Evolutionary conservation across 2,888 invertebrate species (phyloP).

Genomic region (Macaria liturata): DNA sequence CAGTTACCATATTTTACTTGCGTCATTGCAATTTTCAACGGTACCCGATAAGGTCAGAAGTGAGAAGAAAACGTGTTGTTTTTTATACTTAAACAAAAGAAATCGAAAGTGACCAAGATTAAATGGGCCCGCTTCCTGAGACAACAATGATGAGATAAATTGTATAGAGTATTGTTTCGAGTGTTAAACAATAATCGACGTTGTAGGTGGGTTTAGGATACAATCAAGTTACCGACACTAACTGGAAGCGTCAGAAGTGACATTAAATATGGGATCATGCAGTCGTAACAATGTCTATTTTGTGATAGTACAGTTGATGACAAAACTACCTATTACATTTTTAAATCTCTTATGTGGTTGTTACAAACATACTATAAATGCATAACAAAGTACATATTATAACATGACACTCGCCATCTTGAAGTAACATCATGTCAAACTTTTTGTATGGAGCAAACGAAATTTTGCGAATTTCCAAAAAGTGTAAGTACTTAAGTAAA

Average conservation of each 20-base stretch:
- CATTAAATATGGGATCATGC: conserved; percentile 47
- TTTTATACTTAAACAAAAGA: conserved; percentile 30
- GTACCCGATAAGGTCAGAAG: conserved; percentile 34
- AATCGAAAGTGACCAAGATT: conserved; percentile 30
- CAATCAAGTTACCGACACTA: conserved; percentile 33
- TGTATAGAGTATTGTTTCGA: conserved; percentile 24
- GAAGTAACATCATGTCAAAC: too few relatives aligned
- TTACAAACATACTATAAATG: too few relatives aligned
- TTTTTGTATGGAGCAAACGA: too few relatives aligned
- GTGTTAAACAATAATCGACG: conserved; percentile 5
- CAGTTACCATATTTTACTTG: conserved; percentile 30
- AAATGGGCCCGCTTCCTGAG: conserved; percentile 19
- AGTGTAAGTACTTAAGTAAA: too few relatives aligned
- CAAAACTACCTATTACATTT: conserved; percentile 26
- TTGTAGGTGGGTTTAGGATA: background rate
- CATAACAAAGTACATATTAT: too few relatives aligned
- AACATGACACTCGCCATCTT: too few relatives aligned
- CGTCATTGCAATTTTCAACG: conserved; percentile 30
- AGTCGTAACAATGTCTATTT: conserved; percentile 38
- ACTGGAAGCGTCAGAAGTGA: conserved; percentile 54
- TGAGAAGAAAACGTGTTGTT: conserved; percentile 28
- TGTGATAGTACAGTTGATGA: conserved; percentile 41
- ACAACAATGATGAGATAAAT: conserved; percentile 21
- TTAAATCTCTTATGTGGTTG: too few relatives aligned
- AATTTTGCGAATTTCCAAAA: too few relatives aligned